A percentile compares a stretch with the other conserved stretches of the same genome.
These are phyloP conservation scores for Ceratosolen fusciceps DNA, from an alignment of 1,140 invertebrate genomes.

Conservation along the genomic window DNA sequence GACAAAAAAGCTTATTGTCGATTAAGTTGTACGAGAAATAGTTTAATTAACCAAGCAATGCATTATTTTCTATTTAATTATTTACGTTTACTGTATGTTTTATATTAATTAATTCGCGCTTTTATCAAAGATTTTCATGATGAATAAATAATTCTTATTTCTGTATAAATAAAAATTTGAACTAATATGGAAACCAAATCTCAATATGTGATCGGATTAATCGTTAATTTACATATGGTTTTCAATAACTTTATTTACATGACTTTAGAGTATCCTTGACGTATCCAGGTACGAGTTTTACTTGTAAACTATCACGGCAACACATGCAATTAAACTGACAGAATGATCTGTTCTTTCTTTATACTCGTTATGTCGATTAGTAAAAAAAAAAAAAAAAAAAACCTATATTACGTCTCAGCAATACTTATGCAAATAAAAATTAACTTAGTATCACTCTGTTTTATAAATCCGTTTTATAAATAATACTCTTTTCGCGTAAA, in stretches of 20 bases:
- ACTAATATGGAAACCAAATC: conserved; percentile 23
- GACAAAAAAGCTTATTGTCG: no score
- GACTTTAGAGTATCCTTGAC: neutral
- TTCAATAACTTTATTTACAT: conserved; percentile 1
- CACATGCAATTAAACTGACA: conserved; percentile 14
- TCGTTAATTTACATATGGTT: conserved; percentile 15
- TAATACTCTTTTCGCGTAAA: no score
- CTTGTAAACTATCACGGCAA: conserved; percentile 18
- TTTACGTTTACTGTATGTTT: no score
- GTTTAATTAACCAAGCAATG: no score
- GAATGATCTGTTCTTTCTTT: neutral
- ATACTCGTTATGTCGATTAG: conserved; percentile 1
- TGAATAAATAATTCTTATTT: neutral
- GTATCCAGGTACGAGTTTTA: conserved; percentile 22
- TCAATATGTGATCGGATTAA: neutral
- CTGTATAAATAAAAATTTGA: conserved; percentile 9
- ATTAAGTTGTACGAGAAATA: no score
- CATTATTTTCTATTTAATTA: no score
- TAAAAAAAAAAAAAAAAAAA: no score
- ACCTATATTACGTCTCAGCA: neutral
- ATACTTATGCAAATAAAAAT: neutral
- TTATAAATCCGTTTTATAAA: no score
- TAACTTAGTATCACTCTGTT: no score
- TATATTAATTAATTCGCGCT: neutral
- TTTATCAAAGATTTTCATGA: conserved; percentile 4